Conservation (phyloP, 2,888 invertebrate genomes). For the Harpalus rufipes region DNA sequence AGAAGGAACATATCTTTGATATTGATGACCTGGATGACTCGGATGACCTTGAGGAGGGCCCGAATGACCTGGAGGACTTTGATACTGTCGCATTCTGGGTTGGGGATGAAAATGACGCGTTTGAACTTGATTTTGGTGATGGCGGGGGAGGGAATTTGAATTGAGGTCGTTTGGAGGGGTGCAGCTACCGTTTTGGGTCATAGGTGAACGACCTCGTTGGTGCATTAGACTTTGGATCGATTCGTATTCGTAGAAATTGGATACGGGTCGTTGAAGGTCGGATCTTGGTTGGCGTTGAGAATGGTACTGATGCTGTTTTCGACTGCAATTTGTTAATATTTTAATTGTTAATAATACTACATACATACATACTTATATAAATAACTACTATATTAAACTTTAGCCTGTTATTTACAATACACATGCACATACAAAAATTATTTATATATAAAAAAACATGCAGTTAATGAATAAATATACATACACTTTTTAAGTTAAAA, state of each 20-base stretch:
- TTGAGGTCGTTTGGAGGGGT: slow-evolving; percentile 72
- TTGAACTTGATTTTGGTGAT: slow-evolving; percentile 69
- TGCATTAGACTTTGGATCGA: slow-evolving; percentile 84
- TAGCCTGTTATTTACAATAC: too few relatives aligned
- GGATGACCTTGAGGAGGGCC: slow-evolving; percentile 61
- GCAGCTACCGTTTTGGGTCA: slow-evolving; percentile 44
- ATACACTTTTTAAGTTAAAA: too few relatives aligned
- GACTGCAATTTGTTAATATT: slow-evolving; percentile 76
- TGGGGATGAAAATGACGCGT: slow-evolving; percentile 60
- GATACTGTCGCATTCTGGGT: slow-evolving; percentile 66
- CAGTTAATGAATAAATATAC: too few relatives aligned
- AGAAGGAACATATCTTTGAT: slow-evolving; percentile 68
- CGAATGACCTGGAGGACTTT: slow-evolving; percentile 49
- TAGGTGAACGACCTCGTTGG: slow-evolving; percentile 69
- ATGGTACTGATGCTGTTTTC: slow-evolving; percentile 84
- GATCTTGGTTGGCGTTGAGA: slow-evolving; percentile 79
- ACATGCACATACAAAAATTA: neutral
- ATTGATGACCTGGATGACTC: slow-evolving; percentile 60
- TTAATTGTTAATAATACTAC: too few relatives aligned
- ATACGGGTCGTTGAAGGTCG: slow-evolving; percentile 83
- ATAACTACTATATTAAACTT: too few relatives aligned
- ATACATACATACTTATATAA: too few relatives aligned
- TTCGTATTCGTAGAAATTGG: slow-evolving; percentile 92
- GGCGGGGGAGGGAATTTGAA: slow-evolving; percentile 73
- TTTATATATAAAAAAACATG: too few relatives aligned